Base-by-base conservation (phyloP, 2,888 invertebrate species). In the Myathropa florea region DNA sequence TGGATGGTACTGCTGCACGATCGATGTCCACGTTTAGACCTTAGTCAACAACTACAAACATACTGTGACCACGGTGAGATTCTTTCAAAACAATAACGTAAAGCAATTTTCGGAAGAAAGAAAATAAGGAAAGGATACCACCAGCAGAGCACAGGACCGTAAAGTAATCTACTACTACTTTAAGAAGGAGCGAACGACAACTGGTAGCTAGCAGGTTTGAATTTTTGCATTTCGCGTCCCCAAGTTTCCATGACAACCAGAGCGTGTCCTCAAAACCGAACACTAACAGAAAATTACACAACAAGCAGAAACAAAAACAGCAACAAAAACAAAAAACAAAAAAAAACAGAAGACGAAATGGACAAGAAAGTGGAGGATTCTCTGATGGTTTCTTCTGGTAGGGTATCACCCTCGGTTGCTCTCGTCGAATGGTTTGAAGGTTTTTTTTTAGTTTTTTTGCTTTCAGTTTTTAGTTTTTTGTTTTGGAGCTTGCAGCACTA, bases 171-270 rank as follows among this genome's bases (percentile, higher is more conserved):
- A 70, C 75, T 73, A 70, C 75, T 64, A 59, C 81, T 81, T 81
- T 75, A 30, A 65, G 59, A 65, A 67, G 28, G 59, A 53, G 39
- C 39, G 59, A 55, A 65, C 63, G 64, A 84, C 72, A 77, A 77
- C 67, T 63, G 65, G 65, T 81, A 73, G 78, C 61, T 73, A 46
- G 61, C 64, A 71, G 61, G 73, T 73, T 78, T 70, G 36, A 61
- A 78, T 28, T 86, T 83, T 86, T 78, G 83, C 86, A 83, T 78
- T 86, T 75, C 64, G 83, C 65, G 83, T 63, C 57, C 68, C 83
- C 78, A 64, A 78, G 36, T 70, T n/a, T 30, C 55, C 77, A 71
- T 83, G 78, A 75, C 73, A 86, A 83, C 72, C 86, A 79, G 83
- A 86, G 86, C 86, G 79, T 86, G 83, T 83, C 78, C 71, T 76